phyloP scores from a whole-genome alignment of 2,888 invertebrate genomes.

The Cyclophora albipunctata region DNA sequence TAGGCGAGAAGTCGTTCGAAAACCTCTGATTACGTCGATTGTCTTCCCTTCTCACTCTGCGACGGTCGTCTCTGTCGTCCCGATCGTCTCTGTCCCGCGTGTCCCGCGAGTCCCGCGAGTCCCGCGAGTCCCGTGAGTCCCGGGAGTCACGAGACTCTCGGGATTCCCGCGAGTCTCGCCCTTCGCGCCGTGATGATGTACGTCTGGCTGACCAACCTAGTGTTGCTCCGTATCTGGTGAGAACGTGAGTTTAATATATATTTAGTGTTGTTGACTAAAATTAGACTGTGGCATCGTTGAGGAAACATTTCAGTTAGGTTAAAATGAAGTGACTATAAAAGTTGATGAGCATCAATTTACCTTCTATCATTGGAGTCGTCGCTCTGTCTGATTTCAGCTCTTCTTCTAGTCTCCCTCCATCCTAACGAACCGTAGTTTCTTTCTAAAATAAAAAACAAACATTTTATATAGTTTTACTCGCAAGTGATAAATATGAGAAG shows the following conservation, averaged over 20 bases:
- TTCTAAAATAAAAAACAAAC: conserved; percentile 32
- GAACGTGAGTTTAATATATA: background rate
- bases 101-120: conserved; percentile 30
- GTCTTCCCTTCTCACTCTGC: conserved; percentile 37
- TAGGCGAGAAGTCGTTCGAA: conserved; percentile 78
- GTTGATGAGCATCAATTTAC: conserved; percentile 19
- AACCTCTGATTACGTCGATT: conserved; percentile 59
- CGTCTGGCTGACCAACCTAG: conserved; percentile 51
- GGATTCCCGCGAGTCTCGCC: conserved; percentile 26
- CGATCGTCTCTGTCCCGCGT: conserved; percentile 29
- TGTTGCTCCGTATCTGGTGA: conserved; percentile 53
- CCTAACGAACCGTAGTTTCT: conserved; percentile 68
- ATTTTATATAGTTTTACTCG: too few relatives aligned
- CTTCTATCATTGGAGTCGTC: conserved; percentile 66
- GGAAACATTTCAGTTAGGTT: too few relatives aligned
- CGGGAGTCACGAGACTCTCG: conserved; percentile 18
- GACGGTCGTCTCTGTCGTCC: conserved; percentile 22
- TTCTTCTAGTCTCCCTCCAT: conserved; percentile 66
- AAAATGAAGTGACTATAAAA: background rate
- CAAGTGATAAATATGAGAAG: too few relatives aligned
- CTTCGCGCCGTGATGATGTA: conserved; percentile 27
- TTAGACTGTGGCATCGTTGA: too few relatives aligned
- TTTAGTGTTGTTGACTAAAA: too few relatives aligned
- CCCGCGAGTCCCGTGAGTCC: conserved; percentile 31
- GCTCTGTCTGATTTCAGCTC: conserved; percentile 77